phyloP scores from a whole-genome alignment of 2,888 invertebrate species.

The Eulithis prunata region DNA sequence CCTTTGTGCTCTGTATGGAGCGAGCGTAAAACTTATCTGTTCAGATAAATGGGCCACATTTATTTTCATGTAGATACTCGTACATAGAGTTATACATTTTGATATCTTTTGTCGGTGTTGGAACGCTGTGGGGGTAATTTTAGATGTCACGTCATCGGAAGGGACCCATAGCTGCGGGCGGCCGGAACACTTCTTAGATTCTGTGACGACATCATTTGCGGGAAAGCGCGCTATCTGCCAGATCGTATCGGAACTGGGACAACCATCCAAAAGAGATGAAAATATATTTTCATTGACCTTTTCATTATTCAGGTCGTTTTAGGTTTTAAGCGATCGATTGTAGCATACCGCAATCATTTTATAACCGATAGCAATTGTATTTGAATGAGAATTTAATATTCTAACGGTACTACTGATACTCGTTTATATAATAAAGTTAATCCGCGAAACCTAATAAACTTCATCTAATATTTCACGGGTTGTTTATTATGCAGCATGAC shows the following conservation, averaged over 20 bases:
- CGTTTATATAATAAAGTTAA: slow-evolving; percentile 30
- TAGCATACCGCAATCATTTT: background rate
- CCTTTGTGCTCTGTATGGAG: slow-evolving; percentile 37
- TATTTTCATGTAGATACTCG: slow-evolving; percentile 30
- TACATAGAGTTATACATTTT: slow-evolving; percentile 26
- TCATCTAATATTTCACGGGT: slow-evolving; percentile 43
- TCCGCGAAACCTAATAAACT: slow-evolving; percentile 36
- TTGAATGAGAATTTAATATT: slow-evolving; percentile 35
- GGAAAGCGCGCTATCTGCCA: slow-evolving; percentile 48
- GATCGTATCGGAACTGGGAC: slow-evolving; percentile 48
- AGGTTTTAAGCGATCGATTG: background rate
- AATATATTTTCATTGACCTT: slow-evolving; percentile 47
- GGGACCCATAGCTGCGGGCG: slow-evolving; percentile 56
- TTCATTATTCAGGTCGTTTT: slow-evolving; percentile 18
- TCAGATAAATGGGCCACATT: slow-evolving; percentile 39
- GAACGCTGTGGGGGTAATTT: slow-evolving; percentile 43
- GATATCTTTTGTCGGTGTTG: slow-evolving; percentile 30
- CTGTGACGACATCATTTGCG: slow-evolving; percentile 54
- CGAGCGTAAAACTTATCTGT: slow-evolving; percentile 39
- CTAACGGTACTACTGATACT: slow-evolving; percentile 16
- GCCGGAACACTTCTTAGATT: slow-evolving; percentile 54
- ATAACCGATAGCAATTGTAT: slow-evolving; percentile 16
- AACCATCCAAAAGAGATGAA: slow-evolving; percentile 51
- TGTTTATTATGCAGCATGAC: slow-evolving; percentile 43
- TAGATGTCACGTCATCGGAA: slow-evolving; percentile 52